Evolutionary conservation across 2,797 vertebrate species (phyloP).

Genomic region (Clarias fuscus): DNA sequence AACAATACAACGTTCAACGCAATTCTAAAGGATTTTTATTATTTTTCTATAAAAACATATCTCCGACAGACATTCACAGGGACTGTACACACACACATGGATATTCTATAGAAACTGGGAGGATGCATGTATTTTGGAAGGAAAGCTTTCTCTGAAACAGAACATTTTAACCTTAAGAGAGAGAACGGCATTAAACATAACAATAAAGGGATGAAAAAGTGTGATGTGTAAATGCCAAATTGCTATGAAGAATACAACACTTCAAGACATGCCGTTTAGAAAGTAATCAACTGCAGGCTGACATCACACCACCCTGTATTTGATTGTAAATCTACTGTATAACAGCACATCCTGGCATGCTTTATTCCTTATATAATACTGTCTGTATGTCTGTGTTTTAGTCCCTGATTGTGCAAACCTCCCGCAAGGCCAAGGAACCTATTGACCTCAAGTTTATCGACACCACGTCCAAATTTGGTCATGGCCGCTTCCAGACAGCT

Average conservation of each 20-base stretch:
- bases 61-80: neutral
- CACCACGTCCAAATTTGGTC: slow-evolving; percentile 93
- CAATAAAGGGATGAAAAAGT: neutral
- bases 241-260: neutral
- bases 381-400: slow-evolving; percentile 56
- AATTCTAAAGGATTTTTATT: neutral
- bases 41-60: neutral
- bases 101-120: neutral
- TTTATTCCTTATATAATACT: neutral
- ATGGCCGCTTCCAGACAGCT: slow-evolving; percentile 89
- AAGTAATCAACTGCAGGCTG: neutral
- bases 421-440: slow-evolving; percentile 77
- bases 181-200: neutral
- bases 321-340: neutral
- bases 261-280: neutral
- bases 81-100: no score
- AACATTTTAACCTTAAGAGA: neutral
- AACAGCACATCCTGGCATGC: neutral
- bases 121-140: neutral
- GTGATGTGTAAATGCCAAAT: neutral
- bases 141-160: neutral
- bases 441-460: slow-evolving; percentile 95
- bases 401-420: slow-evolving; percentile 85
- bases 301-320: neutral
- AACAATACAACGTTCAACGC: no score